A percentile compares a stretch with the other conserved stretches of the same genome.
These are phyloP conservation scores for Nematopogon swammerdamellus DNA, from an alignment of 2,888 invertebrate species.

Conservation along the genomic window DNA sequence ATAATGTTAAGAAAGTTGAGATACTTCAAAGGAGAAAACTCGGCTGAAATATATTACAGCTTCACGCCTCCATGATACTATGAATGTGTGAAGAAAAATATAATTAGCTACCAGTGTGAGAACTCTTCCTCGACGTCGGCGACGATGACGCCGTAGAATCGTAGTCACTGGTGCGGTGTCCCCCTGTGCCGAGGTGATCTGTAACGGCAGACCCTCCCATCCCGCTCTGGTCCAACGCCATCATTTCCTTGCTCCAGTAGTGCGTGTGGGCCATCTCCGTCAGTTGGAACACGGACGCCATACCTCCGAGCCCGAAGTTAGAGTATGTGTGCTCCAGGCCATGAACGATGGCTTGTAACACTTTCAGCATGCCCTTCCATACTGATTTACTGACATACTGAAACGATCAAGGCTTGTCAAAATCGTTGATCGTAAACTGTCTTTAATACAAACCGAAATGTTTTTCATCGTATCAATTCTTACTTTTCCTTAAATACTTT, in stretches of 20 bases:
- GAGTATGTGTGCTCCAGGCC: conserved; percentile 90
- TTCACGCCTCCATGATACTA: too few relatives aligned
- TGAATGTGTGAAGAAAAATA: too few relatives aligned
- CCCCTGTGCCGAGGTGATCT: conserved; percentile 19
- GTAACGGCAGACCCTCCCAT: conserved; percentile 37
- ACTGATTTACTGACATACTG: conserved; percentile 86
- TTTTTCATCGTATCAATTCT: neutral
- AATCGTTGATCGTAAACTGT: neutral
- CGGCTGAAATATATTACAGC: too few relatives aligned
- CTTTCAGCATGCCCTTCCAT: conserved; percentile 96
- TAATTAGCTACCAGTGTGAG: conserved; percentile 58
- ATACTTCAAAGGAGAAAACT: too few relatives aligned
- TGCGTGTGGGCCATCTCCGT: conserved; percentile 99
- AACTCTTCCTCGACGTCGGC: conserved; percentile 64
- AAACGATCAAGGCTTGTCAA: conserved; percentile 15
- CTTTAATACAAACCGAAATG: too few relatives aligned
- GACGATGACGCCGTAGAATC: conserved; percentile 38
- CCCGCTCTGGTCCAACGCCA: conserved; percentile 54
- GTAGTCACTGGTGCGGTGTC: conserved; percentile 14
- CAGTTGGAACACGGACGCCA: conserved; percentile 95
- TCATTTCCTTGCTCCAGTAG: conserved; percentile 89
- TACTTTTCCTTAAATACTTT: too few relatives aligned
- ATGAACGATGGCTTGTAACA: conserved; percentile 83
- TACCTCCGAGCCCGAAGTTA: conserved; percentile 93
- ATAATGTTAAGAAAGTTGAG: too few relatives aligned